Percentiles rank a stretch among this genome's conserved stretches.
These are phyloP conservation scores for Spodoptera litura DNA, from an alignment of 1,140 invertebrate species.

Conservation along the genomic window DNA sequence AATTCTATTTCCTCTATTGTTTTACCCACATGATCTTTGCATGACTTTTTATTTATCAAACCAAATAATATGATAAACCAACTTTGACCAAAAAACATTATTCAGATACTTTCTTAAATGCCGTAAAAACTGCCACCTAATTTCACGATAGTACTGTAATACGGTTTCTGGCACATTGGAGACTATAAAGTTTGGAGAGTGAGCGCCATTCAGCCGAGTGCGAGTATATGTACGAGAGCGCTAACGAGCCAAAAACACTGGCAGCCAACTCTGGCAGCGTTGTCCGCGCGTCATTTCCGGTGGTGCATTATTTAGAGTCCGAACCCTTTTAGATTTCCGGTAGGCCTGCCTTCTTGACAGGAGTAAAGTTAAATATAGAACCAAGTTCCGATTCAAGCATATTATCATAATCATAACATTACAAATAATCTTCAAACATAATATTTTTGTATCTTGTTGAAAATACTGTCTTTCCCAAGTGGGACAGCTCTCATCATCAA, in stretches of 20 bases:
- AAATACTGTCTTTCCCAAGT: not conserved
- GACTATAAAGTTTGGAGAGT: constrained; percentile 41
- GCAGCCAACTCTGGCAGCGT: constrained; percentile 41
- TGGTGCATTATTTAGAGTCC: constrained; percentile 49
- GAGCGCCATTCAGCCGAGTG: constrained; percentile 42
- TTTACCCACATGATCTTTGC: no score
- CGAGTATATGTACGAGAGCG: constrained; percentile 29
- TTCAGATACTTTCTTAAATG: constrained; percentile 8
- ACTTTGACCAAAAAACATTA: not conserved
- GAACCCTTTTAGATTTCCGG: constrained; percentile 51
- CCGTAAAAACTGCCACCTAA: not conserved
- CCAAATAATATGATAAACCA: no score
- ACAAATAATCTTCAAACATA: constrained; percentile 1
- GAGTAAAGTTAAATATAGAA: not conserved
- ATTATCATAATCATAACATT: no score
- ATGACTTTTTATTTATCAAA: no score
- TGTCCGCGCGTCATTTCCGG: constrained; percentile 51
- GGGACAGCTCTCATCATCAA: constrained; percentile 27
- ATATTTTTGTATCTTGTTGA: not conserved
- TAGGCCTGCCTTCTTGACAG: constrained; percentile 7
- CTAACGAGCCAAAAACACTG: constrained; percentile 44
- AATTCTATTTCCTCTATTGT: no score
- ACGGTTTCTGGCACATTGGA: constrained; percentile 37
- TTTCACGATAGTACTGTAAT: constrained; percentile 10
- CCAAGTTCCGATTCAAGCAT: not conserved